These are phyloP conservation scores for Oreamnos americanus DNA, from an alignment of 2,113 vertebrate species.

Conservation along the genomic window DNA sequence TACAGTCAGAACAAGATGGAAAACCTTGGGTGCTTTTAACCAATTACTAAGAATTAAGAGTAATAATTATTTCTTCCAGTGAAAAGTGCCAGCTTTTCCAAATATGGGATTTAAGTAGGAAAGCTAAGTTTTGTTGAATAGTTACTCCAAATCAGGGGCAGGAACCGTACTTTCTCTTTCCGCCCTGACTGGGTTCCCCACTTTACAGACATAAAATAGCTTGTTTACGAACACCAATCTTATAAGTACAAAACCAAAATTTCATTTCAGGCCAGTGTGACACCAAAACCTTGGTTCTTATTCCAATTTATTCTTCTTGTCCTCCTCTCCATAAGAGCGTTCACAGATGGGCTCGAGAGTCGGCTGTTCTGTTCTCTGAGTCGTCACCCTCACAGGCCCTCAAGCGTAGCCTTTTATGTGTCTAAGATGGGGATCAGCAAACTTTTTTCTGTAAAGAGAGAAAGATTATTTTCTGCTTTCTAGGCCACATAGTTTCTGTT, in stretches of 20 bases:
- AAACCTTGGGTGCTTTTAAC: background rate
- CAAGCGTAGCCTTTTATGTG: background rate
- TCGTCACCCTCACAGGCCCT: background rate
- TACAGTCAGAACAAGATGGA: background rate
- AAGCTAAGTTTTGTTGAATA: background rate
- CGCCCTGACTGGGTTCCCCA: background rate
- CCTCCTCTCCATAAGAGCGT: background rate
- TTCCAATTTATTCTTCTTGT: background rate
- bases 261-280: background rate
- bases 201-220: background rate
- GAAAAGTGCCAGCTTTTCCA: background rate
- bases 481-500: background rate
- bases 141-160: background rate
- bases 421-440: background rate
- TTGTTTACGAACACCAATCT: background rate
- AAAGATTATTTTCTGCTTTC: background rate
- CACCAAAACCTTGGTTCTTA: background rate
- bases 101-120: background rate
- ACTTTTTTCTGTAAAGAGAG: background rate
- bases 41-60: slow-evolving; percentile 4
- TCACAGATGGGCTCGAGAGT: background rate
- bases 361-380: background rate
- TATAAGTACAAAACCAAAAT: background rate
- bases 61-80: background rate
- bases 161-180: background rate